These are phyloP conservation scores for Eilema caniola DNA, from an alignment of 2,888 invertebrate species.

Conservation along the genomic window DNA sequence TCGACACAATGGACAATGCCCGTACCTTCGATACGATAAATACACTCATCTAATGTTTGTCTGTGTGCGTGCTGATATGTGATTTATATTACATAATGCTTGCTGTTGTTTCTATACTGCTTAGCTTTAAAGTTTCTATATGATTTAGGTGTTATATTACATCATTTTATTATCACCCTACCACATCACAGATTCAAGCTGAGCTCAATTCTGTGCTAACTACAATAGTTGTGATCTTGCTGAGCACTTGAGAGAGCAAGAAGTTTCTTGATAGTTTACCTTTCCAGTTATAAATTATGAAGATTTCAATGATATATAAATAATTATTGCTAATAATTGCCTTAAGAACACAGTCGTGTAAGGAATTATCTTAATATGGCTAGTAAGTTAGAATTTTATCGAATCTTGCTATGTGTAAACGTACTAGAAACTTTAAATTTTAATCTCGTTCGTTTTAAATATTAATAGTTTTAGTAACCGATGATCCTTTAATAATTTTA, in stretches of 20 bases:
- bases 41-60: conserved; percentile 76
- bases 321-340: background rate
- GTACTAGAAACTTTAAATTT: background rate
- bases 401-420: background rate
- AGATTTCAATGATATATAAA: background rate
- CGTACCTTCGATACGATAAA: conserved; percentile 75
- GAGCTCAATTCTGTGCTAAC: background rate
- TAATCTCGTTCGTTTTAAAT: background rate
- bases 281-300: too few species aligned
- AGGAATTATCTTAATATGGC: background rate
- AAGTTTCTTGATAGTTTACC: background rate
- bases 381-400: background rate
- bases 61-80: conserved; percentile 67
- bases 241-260: background rate
- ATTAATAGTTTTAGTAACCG: background rate
- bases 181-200: background rate
- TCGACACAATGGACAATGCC: conserved; percentile 85
- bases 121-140: conserved; percentile 28
- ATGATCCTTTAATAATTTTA: too few species aligned
- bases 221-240: background rate
- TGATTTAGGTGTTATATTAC: conserved; percentile 21
- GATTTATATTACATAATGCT: conserved; percentile 70
- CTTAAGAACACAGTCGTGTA: background rate
- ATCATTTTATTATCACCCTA: background rate
- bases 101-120: conserved; percentile 49